Base-by-base conservation (phyloP, 2,888 invertebrate species). In the Pollenia amentaria region DNA sequence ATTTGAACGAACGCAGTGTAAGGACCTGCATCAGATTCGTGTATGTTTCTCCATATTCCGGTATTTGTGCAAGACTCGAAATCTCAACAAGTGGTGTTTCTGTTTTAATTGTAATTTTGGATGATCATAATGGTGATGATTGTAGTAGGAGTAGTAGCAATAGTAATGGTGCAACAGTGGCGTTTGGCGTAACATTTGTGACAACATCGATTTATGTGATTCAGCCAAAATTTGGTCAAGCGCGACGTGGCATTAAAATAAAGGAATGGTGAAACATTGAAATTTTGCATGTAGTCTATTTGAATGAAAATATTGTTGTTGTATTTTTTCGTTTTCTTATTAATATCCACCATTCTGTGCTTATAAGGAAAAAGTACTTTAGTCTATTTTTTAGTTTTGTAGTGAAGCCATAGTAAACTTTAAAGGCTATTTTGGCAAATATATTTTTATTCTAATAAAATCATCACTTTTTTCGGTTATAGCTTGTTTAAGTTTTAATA, bases 1-100 rank as follows among this genome's bases (percentile, higher is more conserved):
- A 97, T 99, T 99, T 72, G 96, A 95, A 85, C 98, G 95, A 65
- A 97, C 94, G 93, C 99, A 99, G 97, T 97, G 93, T 99, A 99
- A 92, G 96, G 95, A 40, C 98, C 99, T 85, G 96, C 96, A 93
- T 99, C 98, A 42, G 95, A 94, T 88, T 96, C 95, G 87, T 96
- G 95, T 3, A 98, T 97, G 84, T 97, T 96, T 97, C 97, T 51
- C 98, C 98, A 89, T 96, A 96, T 88, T 98, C 97, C 88, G 98
- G 94, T 76, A 97, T 95, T 94, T 98, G 98, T 87, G 98, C 95
- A 90, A 98, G 95, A 88, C 97, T 97, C 85, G 96, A 95, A 87
- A 95, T 94, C 90, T 95, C 95, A 80, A 96, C 94, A 89, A 95
- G 94, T 89, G 94, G 94, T 55, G 95, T 95, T 91, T 95, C 96